Percentiles rank a stretch among this genome's conserved stretches.
These are phyloP conservation scores for Phalacrocorax carbo DNA, from an alignment of 2,113 vertebrate species.

Conservation along the genomic window DNA sequence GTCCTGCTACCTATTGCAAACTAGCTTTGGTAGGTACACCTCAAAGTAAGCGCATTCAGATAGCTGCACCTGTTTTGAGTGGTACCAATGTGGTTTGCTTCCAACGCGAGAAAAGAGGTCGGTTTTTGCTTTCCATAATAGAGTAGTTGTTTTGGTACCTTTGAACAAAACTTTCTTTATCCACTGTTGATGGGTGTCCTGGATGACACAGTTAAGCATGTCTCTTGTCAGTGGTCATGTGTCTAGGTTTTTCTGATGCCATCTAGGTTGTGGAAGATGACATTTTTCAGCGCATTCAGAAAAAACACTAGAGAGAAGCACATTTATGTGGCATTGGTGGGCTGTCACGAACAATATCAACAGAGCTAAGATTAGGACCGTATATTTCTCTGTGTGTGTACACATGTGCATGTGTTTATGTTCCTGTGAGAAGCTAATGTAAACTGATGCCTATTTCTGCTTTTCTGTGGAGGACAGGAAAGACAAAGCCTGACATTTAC, in stretches of 20 bases:
- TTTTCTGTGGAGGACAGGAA: neutral
- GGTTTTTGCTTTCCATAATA: neutral
- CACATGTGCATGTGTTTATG: neutral
- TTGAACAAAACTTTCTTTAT: neutral
- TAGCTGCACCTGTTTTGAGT: neutral
- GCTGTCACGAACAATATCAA: neutral
- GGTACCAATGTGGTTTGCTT: neutral
- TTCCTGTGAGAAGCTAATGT: neutral
- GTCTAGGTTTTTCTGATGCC: neutral
- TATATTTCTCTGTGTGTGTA: neutral
- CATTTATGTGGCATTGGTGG: neutral
- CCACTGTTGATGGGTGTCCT: neutral
- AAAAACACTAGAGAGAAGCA: neutral
- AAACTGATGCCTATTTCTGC: neutral
- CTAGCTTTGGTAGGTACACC: neutral
- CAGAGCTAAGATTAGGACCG: neutral
- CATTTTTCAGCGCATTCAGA: neutral
- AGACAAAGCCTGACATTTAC: neutral
- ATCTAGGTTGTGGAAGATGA: neutral
- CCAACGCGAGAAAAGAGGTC: neutral
- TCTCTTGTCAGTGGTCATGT: neutral
- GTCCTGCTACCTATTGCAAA: neutral
- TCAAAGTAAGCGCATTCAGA: neutral
- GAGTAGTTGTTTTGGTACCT: neutral
- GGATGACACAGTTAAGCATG: neutral